Percentiles rank a stretch among this genome's conserved stretches.
Conservation (phyloP, 2,113 vertebrate species). For the Malurus melanocephalus region DNA sequence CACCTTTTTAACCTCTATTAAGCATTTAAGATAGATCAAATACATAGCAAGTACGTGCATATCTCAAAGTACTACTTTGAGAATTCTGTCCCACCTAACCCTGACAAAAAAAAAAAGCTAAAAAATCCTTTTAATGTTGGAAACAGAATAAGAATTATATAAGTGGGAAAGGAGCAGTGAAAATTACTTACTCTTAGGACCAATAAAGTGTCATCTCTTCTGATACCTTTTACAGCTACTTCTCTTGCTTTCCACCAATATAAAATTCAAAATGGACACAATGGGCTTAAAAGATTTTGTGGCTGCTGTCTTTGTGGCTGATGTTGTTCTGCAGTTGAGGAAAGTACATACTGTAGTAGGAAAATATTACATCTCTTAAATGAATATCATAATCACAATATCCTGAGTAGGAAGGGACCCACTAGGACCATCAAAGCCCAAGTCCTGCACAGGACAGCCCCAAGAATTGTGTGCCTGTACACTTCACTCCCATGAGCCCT, state of each 20-base stretch:
- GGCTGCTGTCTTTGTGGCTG: not conserved
- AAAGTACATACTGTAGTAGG: fast-evolving
- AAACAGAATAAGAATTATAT: not conserved
- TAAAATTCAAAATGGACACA: not conserved
- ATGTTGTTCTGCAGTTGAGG: not conserved
- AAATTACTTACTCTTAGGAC: not conserved
- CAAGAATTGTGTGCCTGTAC: not conserved
- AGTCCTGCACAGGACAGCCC: not conserved
- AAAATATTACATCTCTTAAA: not conserved
- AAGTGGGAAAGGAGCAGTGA: not conserved
- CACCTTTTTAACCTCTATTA: not conserved
- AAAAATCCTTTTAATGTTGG: not conserved
- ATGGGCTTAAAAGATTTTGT: not conserved
- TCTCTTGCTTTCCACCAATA: not conserved
- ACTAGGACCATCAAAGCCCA: not conserved
- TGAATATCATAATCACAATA: not conserved
- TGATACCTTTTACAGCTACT: not conserved
- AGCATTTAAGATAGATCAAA: not conserved
- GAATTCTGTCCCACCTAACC: not conserved
- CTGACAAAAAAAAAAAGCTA: not conserved
- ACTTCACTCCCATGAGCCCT: not conserved
- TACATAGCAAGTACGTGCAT: not conserved
- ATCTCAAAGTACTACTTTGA: not conserved
- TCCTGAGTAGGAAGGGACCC: not conserved
- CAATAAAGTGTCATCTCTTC: not conserved